Conservation (phyloP, 1,140 invertebrate species). For the Orussus abietinus region DNA sequence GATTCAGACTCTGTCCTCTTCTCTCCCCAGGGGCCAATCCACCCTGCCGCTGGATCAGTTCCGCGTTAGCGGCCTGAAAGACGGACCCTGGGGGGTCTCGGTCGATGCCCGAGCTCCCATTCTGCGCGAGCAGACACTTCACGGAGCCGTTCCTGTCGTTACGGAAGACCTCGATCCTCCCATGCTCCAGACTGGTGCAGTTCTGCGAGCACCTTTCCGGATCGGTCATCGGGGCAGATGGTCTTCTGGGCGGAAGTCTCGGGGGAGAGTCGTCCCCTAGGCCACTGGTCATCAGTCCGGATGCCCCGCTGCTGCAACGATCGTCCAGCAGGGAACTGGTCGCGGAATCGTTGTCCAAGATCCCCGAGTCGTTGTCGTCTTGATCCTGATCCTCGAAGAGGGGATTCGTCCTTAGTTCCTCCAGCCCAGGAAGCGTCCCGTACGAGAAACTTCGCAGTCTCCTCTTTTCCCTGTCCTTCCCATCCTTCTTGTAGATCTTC, state of each 20-base stretch:
- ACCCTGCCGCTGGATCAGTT: conserved; percentile 15
- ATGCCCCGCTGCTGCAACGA: conserved; percentile 58
- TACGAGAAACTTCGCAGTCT: conserved; percentile 73
- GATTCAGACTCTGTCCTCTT: conserved; percentile 32
- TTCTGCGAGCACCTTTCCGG: conserved; percentile 25
- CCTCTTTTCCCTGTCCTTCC: conserved; percentile 55
- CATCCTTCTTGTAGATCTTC: conserved; percentile 61
- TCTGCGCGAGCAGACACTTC: conserved; percentile 12
- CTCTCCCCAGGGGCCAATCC: conserved; percentile 14
- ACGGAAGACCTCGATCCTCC: no score
- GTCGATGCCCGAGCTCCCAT: conserved; percentile 23
- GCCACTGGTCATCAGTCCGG: conserved; percentile 49
- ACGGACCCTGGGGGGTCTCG: conserved; percentile 18
- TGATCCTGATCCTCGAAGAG: conserved; percentile 60
- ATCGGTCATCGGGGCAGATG: conserved; percentile 19
- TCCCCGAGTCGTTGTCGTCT: conserved; percentile 72
- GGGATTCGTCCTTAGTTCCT: conserved; percentile 65
- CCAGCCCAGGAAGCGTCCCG: conserved; percentile 67
- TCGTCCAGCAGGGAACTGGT: conserved; percentile 65
- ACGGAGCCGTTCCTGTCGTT: background rate
- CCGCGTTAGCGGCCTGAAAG: conserved; percentile 17
- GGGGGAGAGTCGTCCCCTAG: conserved; percentile 39
- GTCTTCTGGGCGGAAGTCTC: conserved; percentile 36
- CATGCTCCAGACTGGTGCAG: conserved; percentile 45
- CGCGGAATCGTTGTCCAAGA: conserved; percentile 69